Evolutionary conservation across 2,113 vertebrate species (phyloP).

Genomic region (Leucoraja erinaceus): DNA sequence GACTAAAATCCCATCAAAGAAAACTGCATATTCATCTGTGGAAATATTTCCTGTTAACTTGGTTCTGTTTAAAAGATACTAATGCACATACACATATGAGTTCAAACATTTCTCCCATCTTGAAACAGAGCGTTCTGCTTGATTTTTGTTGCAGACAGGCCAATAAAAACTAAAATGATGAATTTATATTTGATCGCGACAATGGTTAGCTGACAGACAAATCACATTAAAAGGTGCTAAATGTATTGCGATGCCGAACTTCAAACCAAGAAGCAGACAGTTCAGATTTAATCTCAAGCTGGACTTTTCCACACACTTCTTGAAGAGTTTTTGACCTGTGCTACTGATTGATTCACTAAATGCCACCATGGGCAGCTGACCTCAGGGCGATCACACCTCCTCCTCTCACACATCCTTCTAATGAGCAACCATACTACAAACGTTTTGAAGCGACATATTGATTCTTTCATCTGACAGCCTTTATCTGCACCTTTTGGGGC

Average conservation of each 20-base stretch:
- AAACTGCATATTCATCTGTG: background rate
- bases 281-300: background rate
- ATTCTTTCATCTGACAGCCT: background rate
- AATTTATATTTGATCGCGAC: background rate
- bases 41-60: background rate
- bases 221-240: background rate
- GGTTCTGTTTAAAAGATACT: background rate
- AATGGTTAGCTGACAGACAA: background rate
- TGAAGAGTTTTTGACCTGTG: background rate
- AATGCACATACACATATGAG: background rate
- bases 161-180: background rate
- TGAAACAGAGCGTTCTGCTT: background rate
- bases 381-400: background rate
- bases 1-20: background rate
- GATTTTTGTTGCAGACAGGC: background rate
- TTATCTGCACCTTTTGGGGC: background rate
- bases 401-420: background rate
- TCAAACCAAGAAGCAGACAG: background rate
- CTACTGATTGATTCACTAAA: background rate
- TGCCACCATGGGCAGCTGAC: background rate
- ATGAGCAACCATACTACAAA: background rate
- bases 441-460: background rate
- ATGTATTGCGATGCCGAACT: background rate
- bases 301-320: background rate
- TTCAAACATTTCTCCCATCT: background rate